phyloP scores from a whole-genome alignment of 2,113 vertebrate genomes.

The Zosterops pallidus region DNA sequence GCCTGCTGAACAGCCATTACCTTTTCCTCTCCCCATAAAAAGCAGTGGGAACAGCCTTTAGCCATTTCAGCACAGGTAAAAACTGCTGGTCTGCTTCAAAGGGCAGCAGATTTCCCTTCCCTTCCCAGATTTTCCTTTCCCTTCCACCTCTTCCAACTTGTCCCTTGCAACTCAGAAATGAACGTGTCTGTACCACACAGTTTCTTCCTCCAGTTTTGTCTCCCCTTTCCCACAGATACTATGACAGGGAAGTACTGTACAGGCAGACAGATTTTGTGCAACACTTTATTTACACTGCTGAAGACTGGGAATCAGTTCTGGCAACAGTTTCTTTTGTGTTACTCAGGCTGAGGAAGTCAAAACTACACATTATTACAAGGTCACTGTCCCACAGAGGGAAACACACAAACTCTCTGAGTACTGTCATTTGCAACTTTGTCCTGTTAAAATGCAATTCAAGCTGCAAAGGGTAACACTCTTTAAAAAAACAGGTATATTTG shows the following conservation, averaged over 20 bases:
- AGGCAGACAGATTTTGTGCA: neutral
- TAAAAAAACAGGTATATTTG: neutral
- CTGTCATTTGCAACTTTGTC: neutral
- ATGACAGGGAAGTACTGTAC: neutral
- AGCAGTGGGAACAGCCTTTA: neutral
- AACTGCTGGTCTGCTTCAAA: neutral
- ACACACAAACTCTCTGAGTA: neutral
- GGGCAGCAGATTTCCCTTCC: neutral
- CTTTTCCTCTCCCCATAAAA: neutral
- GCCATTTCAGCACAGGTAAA: neutral
- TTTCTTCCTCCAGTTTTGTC: neutral
- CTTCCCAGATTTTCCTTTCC: neutral
- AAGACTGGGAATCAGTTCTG: neutral
- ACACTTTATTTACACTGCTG: conserved; percentile 22
- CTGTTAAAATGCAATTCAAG: neutral
- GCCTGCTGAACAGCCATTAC: neutral
- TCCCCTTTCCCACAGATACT: neutral
- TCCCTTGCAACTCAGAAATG: neutral
- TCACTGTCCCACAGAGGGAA: neutral
- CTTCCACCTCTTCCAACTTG: neutral
- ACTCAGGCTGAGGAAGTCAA: neutral
- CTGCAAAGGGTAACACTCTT: neutral
- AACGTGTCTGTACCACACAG: accelerated
- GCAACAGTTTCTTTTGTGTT: neutral
- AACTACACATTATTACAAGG: neutral